Percentiles rank a stretch among this genome's conserved stretches.
Evolutionary conservation across 2,113 vertebrate genomes (phyloP).

Genomic region (Sinocyclocheilus anshuiensis): DNA sequence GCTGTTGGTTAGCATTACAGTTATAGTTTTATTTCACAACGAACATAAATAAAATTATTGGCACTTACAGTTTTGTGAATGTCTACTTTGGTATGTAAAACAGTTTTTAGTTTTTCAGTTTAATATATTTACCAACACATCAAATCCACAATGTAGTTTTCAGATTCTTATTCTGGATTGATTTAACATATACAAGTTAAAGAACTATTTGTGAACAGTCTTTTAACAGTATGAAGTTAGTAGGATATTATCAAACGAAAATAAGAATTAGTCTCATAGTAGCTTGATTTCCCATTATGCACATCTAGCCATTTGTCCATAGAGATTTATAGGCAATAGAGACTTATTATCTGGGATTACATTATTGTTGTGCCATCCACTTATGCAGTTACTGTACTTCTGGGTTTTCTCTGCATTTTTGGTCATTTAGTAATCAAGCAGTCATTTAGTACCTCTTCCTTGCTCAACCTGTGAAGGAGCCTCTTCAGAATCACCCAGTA

Average conservation of each 20-base stretch:
- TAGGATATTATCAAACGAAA: neutral
- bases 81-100: neutral
- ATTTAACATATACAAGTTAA: neutral
- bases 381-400: neutral
- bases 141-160: neutral
- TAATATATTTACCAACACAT: neutral
- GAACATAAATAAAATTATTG: neutral
- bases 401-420: neutral
- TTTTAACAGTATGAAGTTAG: neutral
- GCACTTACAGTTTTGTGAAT: slow-evolving; percentile 4
- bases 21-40: neutral
- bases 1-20: neutral
- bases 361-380: neutral
- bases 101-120: neutral
- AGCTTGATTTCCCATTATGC: neutral
- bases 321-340: neutral
- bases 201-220: neutral
- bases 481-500: neutral
- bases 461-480: neutral
- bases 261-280: neutral
- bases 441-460: neutral
- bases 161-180: neutral
- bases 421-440: neutral
- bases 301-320: neutral
- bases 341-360: neutral